Conservation (phyloP, 2,797 vertebrate species). For the Dermochelys coriacea region DNA sequence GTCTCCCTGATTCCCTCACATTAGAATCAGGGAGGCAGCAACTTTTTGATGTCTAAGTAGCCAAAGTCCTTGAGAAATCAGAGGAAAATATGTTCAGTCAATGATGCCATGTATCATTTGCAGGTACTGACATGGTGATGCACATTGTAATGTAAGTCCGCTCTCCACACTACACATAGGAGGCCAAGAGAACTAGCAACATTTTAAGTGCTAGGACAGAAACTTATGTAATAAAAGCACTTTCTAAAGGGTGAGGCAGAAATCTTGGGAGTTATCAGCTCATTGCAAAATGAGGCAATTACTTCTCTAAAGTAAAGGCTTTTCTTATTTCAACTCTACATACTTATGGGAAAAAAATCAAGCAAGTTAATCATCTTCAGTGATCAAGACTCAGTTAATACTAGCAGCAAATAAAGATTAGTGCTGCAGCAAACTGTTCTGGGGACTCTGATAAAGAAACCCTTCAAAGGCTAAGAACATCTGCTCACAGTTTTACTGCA, state of each 20-base stretch:
- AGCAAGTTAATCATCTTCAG: constrained; percentile 42
- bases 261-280: constrained; percentile 21
- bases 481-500: neutral
- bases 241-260: constrained; percentile 19
- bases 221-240: neutral
- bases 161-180: neutral
- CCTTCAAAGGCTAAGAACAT: neutral
- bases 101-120: neutral
- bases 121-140: neutral
- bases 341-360: constrained; percentile 51
- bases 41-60: neutral
- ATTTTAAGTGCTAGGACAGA: constrained; percentile 20
- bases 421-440: constrained; percentile 24
- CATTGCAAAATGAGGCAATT: constrained; percentile 47
- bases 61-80: neutral
- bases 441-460: constrained; percentile 48
- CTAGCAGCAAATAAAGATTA: constrained; percentile 60
- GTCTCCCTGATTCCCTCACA: neutral
- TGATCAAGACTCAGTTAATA: constrained; percentile 42
- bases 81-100: neutral
- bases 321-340: constrained; percentile 51
- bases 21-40: neutral
- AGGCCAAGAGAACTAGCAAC: neutral
- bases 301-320: constrained; percentile 35
- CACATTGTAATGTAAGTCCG: neutral